A percentile compares a stretch with the other conserved stretches of the same genome.
These are phyloP conservation scores for Tenebrio molitor DNA, from an alignment of 1,140 invertebrate species.

Conservation along the genomic window DNA sequence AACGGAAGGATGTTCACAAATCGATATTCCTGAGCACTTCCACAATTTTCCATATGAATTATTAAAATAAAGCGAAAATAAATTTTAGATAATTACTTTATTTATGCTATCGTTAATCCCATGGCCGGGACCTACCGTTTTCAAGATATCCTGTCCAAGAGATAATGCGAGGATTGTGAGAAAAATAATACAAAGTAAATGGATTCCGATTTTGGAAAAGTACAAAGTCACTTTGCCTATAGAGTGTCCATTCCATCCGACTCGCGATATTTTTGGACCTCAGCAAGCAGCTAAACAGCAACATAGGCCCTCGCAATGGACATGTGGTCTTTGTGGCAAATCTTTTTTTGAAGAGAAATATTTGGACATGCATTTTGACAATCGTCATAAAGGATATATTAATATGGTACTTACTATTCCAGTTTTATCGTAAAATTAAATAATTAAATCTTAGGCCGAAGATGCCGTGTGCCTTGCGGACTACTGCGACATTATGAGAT, in stretches of 20 bases:
- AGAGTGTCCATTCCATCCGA: conserved; percentile 91
- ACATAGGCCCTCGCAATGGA: conserved; percentile 89
- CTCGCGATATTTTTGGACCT: conserved; percentile 87
- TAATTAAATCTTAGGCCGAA: conserved; percentile 16
- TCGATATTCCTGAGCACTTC: conserved; percentile 14
- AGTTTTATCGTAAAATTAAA: background rate
- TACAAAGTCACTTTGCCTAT: conserved; percentile 85
- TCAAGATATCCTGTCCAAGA: conserved; percentile 88
- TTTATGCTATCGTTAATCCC: conserved; percentile 86
- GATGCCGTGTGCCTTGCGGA: conserved; percentile 91
- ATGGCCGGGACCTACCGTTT: conserved; percentile 87
- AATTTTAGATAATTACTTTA: conserved; percentile 78
- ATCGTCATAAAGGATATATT: conserved; percentile 86
- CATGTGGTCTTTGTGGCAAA: conserved; percentile 92
- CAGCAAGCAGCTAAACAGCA: conserved; percentile 87
- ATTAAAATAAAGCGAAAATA: conserved; percentile 15
- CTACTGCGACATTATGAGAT: conserved; percentile 96
- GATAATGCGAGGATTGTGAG: conserved; percentile 91
- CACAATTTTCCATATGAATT: conserved; percentile 10
- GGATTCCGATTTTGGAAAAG: conserved; percentile 89
- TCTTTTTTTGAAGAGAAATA: conserved; percentile 91
- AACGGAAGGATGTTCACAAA: conserved; percentile 11
- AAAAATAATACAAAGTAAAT: conserved; percentile 91
- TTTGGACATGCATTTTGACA: conserved; percentile 92
- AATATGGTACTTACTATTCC: conserved; percentile 76